These are phyloP conservation scores for Nasonia vitripennis DNA, from an alignment of 1,140 invertebrate species.

Conservation along the genomic window DNA sequence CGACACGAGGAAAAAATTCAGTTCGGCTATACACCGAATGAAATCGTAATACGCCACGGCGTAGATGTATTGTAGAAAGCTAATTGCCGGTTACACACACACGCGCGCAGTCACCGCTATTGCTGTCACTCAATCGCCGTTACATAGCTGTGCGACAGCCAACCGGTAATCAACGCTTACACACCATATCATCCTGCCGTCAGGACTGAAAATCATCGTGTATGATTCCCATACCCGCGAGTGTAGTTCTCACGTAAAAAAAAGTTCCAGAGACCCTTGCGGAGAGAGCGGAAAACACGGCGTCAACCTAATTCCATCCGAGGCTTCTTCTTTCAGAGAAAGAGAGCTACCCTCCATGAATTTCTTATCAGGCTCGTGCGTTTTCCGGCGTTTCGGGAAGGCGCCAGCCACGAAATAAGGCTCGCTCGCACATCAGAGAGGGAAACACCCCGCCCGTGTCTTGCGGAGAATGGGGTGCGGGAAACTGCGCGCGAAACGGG, in stretches of 20 bases:
- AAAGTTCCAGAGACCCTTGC: not conserved
- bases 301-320: not conserved
- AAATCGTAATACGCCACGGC: not conserved
- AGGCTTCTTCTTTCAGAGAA: not conserved
- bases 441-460: not conserved
- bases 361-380: not conserved
- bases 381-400: not conserved
- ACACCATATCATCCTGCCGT: not conserved
- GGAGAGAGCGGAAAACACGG: not conserved
- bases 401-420: not conserved
- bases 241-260: not conserved
- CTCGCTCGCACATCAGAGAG: not conserved
- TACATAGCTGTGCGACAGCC: not conserved
- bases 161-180: not conserved
- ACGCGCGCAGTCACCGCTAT: not conserved
- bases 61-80: not conserved
- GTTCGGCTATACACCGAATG: not conserved
- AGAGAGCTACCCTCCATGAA: not conserved
- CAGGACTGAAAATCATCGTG: too few relatives aligned
- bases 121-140: conserved; percentile 8
- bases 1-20: not conserved
- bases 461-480: not conserved
- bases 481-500: not conserved
- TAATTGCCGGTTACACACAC: not conserved
- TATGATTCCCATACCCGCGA: too few relatives aligned